Evolutionary conservation across 2,888 invertebrate genomes (phyloP).

Genomic region (Orthosia cruda): DNA sequence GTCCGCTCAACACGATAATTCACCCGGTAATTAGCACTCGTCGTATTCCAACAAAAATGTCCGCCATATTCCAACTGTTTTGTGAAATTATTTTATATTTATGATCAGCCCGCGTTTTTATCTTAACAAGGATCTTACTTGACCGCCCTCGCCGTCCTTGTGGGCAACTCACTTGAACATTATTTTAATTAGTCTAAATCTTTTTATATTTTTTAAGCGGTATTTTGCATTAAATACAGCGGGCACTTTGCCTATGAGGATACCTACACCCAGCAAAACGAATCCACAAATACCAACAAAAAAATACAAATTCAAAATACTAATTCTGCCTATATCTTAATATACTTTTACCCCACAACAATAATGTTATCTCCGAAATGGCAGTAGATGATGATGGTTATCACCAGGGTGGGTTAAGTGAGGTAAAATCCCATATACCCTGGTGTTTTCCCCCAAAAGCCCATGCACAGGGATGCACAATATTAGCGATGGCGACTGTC

Average conservation of each 20-base stretch:
- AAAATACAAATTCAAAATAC: no score
- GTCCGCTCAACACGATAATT: slow-evolving; percentile 85
- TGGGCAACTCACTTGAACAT: slow-evolving; percentile 28
- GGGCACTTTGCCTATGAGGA: no score
- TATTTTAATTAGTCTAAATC: slow-evolving; percentile 38
- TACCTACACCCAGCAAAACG: no score
- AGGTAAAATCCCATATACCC: no score
- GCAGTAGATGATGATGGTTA: background rate
- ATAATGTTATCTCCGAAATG: background rate
- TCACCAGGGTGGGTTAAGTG: no score
- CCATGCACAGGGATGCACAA: no score
- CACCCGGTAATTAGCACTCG: slow-evolving; percentile 89
- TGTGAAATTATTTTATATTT: slow-evolving; percentile 86
- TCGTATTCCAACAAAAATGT: slow-evolving; percentile 87
- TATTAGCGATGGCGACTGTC: no score
- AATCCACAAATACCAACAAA: no score
- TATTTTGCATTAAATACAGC: background rate
- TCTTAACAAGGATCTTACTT: slow-evolving; percentile 75
- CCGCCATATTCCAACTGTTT: slow-evolving; percentile 80
- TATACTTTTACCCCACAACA: background rate
- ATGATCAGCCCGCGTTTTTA: slow-evolving; percentile 76
- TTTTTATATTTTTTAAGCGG: background rate
- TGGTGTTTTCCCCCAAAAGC: no score
- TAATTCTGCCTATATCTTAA: background rate
- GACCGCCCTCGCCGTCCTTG: slow-evolving; percentile 27